Percentiles rank a stretch among this genome's conserved stretches.
phyloP scores from a whole-genome alignment of 2,797 vertebrate genomes.

The Mormyrus hasselquistii region DNA sequence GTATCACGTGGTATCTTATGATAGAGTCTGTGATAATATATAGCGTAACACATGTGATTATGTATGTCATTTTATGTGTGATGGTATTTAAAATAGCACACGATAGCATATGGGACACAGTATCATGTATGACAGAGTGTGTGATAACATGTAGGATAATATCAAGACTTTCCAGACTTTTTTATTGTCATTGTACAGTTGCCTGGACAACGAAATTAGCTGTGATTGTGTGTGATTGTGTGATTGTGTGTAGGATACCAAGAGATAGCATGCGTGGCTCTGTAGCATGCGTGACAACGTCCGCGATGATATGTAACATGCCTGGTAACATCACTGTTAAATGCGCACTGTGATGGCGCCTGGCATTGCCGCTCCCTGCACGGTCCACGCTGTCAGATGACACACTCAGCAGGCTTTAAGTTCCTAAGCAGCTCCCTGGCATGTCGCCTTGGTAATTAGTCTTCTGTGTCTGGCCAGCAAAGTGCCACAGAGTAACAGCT shows the following conservation, averaged over 20 bases:
- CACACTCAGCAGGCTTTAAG: not conserved
- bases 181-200: no score
- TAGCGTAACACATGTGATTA: not conserved
- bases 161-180: not conserved
- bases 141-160: not conserved
- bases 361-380: not conserved
- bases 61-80: not conserved
- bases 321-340: not conserved
- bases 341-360: not conserved
- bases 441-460: slow-evolving; percentile 24
- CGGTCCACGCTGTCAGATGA: not conserved
- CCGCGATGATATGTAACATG: not conserved
- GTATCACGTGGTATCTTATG: not conserved
- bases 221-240: no score
- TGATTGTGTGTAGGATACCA: not conserved
- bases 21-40: not conserved
- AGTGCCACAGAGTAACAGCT: not conserved
- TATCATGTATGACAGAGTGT: not conserved
- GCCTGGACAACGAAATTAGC: no score
- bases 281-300: not conserved
- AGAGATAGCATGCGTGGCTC: not conserved
- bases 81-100: not conserved
- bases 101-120: not conserved
- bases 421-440: not conserved
- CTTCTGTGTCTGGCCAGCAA: slow-evolving; percentile 12